These are phyloP conservation scores for Nipponia nippon DNA, from an alignment of 2,113 vertebrate species.

Conservation along the genomic window DNA sequence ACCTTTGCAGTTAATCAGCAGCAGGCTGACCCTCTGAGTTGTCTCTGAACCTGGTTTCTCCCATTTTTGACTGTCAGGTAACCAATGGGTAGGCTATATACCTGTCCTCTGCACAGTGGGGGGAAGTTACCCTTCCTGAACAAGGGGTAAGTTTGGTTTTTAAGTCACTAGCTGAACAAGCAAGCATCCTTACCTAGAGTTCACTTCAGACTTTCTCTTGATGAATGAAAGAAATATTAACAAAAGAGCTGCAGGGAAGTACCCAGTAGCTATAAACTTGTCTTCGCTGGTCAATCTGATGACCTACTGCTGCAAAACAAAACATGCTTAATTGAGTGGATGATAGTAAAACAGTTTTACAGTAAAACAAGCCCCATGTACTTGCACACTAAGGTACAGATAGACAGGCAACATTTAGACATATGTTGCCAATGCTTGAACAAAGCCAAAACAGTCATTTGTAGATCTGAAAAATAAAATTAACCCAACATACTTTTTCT, in stretches of 20 bases:
- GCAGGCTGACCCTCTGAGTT: not conserved
- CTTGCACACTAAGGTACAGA: not conserved
- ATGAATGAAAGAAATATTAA: not conserved
- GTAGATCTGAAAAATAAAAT: not conserved
- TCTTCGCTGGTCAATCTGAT: not conserved
- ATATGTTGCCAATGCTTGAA: not conserved
- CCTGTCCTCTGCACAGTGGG: accelerated
- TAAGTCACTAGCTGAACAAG: not conserved
- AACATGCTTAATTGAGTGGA: not conserved
- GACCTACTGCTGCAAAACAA: not conserved
- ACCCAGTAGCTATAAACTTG: not conserved
- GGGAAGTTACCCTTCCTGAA: not conserved
- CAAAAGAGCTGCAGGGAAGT: not conserved
- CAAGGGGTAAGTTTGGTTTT: not conserved
- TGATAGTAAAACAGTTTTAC: not conserved
- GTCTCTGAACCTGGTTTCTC: not conserved
- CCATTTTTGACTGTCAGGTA: not conserved
- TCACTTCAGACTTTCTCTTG: not conserved
- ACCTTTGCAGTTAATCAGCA: not conserved
- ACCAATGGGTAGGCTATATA: not conserved
- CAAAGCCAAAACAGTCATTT: not conserved
- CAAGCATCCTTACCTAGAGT: not conserved
- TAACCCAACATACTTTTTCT: not conserved
- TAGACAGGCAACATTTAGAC: not conserved
- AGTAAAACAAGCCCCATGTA: not conserved